phyloP scores from a whole-genome alignment of 1,140 invertebrate species.

The Hypsibius dujardini region DNA sequence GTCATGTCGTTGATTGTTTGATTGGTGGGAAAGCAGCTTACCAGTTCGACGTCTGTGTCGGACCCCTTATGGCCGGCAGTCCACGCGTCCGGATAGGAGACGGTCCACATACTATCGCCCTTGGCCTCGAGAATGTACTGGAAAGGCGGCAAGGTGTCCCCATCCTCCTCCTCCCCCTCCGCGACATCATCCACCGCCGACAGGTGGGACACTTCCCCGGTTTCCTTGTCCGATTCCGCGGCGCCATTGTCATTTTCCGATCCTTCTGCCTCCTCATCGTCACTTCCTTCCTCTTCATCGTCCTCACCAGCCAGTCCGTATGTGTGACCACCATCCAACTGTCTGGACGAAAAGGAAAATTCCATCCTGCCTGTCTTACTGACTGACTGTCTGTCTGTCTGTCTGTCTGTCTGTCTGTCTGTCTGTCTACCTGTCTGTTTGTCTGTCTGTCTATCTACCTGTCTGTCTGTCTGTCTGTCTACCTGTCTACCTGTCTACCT shows the following conservation, averaged over 20 bases:
- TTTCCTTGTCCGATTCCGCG: not conserved
- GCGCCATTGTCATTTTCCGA: not conserved
- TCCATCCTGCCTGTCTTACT: not conserved
- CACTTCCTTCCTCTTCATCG: not conserved
- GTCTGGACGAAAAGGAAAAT: not conserved
- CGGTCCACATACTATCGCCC: conserved; percentile 3
- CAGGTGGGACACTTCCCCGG: not conserved
- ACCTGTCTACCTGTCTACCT: not conserved
- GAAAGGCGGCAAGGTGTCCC: not conserved
- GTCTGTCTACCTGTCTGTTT: too few species aligned
- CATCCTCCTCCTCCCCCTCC: not conserved
- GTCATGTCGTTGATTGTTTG: too few species aligned
- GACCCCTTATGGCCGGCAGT: not conserved
- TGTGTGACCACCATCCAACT: not conserved
- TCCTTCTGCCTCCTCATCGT: not conserved
- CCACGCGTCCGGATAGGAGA: not conserved
- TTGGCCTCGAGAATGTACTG: not conserved
- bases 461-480: not conserved
- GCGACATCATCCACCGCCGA: not conserved
- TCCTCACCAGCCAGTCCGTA: not conserved
- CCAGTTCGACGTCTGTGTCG: not conserved
- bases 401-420: not conserved
- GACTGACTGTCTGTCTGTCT: not conserved
- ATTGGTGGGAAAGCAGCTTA: too few species aligned
- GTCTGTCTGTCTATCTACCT: not conserved